Percentiles rank a stretch among this genome's conserved stretches.
Evolutionary conservation across 2,797 vertebrate genomes (phyloP).

Genomic region (Pseudopleuronectes americanus): DNA sequence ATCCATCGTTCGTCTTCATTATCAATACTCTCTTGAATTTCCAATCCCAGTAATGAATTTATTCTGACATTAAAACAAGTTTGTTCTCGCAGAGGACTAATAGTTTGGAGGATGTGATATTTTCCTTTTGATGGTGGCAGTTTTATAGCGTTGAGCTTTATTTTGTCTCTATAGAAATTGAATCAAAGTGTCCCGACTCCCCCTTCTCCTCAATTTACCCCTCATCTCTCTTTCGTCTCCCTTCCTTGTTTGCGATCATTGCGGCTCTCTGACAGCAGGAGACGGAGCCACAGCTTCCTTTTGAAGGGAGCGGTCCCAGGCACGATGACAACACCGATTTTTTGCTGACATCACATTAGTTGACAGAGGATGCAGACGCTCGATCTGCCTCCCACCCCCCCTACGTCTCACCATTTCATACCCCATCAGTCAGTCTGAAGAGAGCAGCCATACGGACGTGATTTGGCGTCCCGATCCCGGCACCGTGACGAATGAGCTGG

Average conservation of each 20-base stretch:
- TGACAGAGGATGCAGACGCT: conserved; percentile 37
- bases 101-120: neutral
- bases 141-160: neutral
- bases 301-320: conserved; percentile 14
- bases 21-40: neutral
- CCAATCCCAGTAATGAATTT: neutral
- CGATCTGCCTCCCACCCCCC: neutral
- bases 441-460: conserved; percentile 31
- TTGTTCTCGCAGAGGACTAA: neutral
- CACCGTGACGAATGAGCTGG: conserved; percentile 29
- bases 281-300: conserved; percentile 2
- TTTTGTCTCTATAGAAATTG: neutral
- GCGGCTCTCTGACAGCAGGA: conserved; percentile 33
- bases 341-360: conserved; percentile 46
- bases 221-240: neutral
- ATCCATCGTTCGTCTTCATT: neutral
- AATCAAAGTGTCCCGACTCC: conserved; percentile 8
- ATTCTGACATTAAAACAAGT: neutral
- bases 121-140: neutral
- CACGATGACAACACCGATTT: conserved; percentile 38
- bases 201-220: neutral
- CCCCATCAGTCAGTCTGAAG: conserved; percentile 55
- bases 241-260: neutral
- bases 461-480: conserved; percentile 13
- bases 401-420: conserved; percentile 29